phyloP scores from a whole-genome alignment of 2,888 invertebrate genomes.

The Ectobius pallidus region DNA sequence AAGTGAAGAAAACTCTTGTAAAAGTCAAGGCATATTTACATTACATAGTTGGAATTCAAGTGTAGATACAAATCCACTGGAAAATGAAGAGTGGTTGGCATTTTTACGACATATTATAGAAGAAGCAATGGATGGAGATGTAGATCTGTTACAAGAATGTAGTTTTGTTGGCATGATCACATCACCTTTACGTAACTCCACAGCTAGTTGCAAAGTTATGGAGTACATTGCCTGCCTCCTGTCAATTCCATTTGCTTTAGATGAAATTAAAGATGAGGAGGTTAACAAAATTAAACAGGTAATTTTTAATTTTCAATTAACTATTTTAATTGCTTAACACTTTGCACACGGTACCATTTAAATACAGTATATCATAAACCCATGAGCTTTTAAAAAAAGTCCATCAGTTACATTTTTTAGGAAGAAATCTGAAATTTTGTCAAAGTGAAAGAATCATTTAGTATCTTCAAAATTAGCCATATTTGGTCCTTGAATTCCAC shows the following conservation, averaged over 20 bases:
- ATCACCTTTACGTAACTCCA: constrained; percentile 68
- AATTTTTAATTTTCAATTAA: constrained; percentile 18
- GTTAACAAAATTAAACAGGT: constrained; percentile 50
- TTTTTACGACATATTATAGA: constrained; percentile 81
- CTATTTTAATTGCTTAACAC: constrained; percentile 47
- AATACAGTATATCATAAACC: too few species aligned
- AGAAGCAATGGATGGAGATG: constrained; percentile 81
- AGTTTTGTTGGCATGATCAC: constrained; percentile 64
- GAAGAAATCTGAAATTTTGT: too few species aligned
- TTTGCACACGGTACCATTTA: background rate
- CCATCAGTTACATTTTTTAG: too few species aligned
- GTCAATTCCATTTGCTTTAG: constrained; percentile 67
- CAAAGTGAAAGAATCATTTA: too few species aligned
- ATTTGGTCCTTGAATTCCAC: too few species aligned
- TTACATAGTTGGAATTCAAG: constrained; percentile 4
- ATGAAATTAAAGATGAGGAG: constrained; percentile 54
- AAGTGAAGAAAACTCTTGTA: too few species aligned
- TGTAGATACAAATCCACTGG: constrained; percentile 57
- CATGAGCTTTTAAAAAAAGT: too few species aligned
- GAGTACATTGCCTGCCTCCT: constrained; percentile 68
- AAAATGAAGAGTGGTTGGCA: constrained; percentile 86
- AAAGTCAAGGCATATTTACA: constrained; percentile 5
- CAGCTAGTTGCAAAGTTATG: constrained; percentile 66
- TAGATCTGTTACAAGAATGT: constrained; percentile 72
- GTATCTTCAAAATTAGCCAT: too few species aligned